Base-by-base conservation (phyloP, 2,797 vertebrate genomes). In the Trachops cirrhosus region DNA sequence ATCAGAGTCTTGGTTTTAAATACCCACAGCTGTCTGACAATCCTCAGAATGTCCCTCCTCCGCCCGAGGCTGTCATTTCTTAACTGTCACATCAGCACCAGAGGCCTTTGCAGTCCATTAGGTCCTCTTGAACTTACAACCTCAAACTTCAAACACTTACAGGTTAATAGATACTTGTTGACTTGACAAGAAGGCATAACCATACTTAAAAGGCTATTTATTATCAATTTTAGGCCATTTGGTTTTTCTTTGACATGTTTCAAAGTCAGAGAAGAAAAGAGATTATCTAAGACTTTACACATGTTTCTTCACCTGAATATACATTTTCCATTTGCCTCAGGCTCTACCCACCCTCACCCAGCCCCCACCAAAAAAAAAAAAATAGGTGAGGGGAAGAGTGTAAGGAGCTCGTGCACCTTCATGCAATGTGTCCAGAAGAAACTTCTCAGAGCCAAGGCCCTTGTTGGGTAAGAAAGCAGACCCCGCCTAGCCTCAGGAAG, bases 251-350 rank as follows among this genome's bases (percentile, higher is more conserved):
- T 34, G 70, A 89, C 70, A 74, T 32, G n/a, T 26, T 86, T 91
- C 80, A 57, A 95, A 95, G 57, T 71, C 70, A 95, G 89, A 84
- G 62, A 89, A 37, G 48, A 79, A 84, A 86, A 59, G 52, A 57
- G 75, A 71, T 14, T 19, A 32, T 85, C 80, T 84, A 70, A 86
- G 82, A 75, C n/a, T 39, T 62, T 68, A 67, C 4, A 74, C 19
- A 18, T 94, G 24, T 74, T 87, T 86, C 80, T 89, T 95, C 48
- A 39, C 59, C 50, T 77, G 88, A 89, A n/a, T 75, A 41, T 37
- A 71, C 18, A 82, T 48, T 67, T 91, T 94, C 94, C 41, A 59
- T 62, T 80, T 78, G 52, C 82, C 24, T 87, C 39, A 41, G 78
- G 54, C 26, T 78, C 67, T 92, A 39, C 34, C 12, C 22, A 19